These are phyloP conservation scores for Cotesia vestalis DNA, from an alignment of 1,140 invertebrate genomes.

Conservation along the genomic window DNA sequence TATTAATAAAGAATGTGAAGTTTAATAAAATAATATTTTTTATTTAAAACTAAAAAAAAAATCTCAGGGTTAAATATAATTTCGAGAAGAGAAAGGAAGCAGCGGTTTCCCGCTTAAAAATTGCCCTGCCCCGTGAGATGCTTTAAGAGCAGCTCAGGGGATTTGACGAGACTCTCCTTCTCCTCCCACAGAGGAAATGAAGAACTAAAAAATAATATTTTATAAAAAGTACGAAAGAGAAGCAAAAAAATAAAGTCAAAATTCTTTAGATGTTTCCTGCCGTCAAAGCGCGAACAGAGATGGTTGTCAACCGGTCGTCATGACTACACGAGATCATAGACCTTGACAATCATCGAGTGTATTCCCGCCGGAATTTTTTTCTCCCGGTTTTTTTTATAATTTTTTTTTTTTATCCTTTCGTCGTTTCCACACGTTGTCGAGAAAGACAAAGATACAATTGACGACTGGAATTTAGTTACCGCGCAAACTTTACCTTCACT, in stretches of 20 bases:
- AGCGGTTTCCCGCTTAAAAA: slow-evolving; percentile 41
- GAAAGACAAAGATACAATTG: background rate
- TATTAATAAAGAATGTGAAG: too few species aligned
- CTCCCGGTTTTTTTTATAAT: background rate
- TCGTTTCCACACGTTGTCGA: background rate
- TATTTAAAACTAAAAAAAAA: slow-evolving; percentile 10
- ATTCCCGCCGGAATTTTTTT: slow-evolving; percentile 9
- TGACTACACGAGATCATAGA: slow-evolving; percentile 25
- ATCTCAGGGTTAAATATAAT: background rate
- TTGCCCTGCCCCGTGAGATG: slow-evolving; percentile 17
- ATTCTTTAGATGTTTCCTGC: slow-evolving; percentile 19
- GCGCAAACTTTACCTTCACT: slow-evolving; percentile 21
- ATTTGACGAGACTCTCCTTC: background rate
- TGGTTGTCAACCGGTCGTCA: slow-evolving; percentile 35
- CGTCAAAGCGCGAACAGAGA: slow-evolving; percentile 9
- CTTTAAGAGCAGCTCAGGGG: background rate
- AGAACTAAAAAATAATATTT: slow-evolving; percentile 23
- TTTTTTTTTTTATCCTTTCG: slow-evolving; percentile 1
- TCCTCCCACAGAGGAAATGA: background rate
- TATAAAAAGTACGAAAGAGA: too few species aligned
- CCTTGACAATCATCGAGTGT: slow-evolving; percentile 16
- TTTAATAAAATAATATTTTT: background rate
- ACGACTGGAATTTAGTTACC: background rate
- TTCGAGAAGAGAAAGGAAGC: background rate
- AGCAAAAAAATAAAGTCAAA: slow-evolving; percentile 16